Conservation (phyloP, 2,888 invertebrate genomes). For the Tetranychus truncatus region DNA sequence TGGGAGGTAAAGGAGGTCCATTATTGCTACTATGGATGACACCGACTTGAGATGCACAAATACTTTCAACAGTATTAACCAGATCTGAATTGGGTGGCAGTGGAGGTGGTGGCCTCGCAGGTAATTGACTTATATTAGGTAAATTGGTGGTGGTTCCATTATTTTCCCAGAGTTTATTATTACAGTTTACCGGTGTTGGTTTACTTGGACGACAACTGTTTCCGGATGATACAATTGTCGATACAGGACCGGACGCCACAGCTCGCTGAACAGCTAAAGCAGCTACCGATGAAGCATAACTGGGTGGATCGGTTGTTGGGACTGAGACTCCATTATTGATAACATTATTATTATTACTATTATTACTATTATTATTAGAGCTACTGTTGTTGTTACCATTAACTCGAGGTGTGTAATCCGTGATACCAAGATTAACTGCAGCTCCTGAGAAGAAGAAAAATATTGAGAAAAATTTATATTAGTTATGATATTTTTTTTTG, state of each 20-base stretch:
- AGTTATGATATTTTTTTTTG: background rate
- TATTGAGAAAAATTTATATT: background rate
- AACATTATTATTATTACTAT: slow-evolving; percentile 10
- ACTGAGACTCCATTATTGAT: slow-evolving; percentile 21
- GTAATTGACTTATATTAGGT: slow-evolving; percentile 11
- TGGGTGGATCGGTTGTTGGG: slow-evolving; percentile 67
- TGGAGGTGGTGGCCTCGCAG: slow-evolving; percentile 34
- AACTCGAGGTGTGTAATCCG: slow-evolving; percentile 14
- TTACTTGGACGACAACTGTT: background rate
- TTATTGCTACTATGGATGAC: slow-evolving; percentile 23
- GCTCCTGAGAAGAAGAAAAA: background rate
- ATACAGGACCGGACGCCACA: slow-evolving; percentile 32
- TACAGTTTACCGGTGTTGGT: background rate
- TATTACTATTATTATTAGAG: slow-evolving; percentile 1
- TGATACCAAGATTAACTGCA: background rate
- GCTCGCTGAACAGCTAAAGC: slow-evolving; percentile 44
- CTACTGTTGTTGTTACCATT: slow-evolving; percentile 15
- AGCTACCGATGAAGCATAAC: slow-evolving; percentile 77
- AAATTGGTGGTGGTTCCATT: slow-evolving; percentile 4
- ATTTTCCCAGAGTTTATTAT: slow-evolving; percentile 1
- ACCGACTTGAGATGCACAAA: slow-evolving; percentile 27
- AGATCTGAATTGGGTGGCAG: slow-evolving; percentile 30
- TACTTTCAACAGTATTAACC: slow-evolving; percentile 28
- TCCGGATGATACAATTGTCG: slow-evolving; percentile 2
- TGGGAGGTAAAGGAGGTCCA: slow-evolving; percentile 16